phyloP scores from a whole-genome alignment of 1,140 invertebrate species.

The Eriocheir sinensis region DNA sequence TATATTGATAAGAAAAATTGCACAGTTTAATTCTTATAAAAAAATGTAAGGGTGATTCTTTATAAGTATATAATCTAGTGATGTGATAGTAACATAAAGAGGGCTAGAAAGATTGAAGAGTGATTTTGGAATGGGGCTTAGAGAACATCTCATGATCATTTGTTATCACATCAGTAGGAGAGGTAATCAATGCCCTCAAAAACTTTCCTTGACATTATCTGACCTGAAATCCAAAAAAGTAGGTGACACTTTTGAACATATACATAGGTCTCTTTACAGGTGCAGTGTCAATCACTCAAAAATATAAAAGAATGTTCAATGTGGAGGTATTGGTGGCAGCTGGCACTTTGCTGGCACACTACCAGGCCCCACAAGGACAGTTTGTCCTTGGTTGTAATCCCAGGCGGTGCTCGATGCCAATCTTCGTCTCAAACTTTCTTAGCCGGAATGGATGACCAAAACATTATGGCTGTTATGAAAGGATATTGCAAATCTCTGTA shows the following conservation, averaged over 20 bases:
- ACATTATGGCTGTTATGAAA: slow-evolving; percentile 32
- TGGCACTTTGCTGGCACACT: neutral
- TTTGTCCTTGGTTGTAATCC: slow-evolving; percentile 34
- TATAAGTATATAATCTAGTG: neutral
- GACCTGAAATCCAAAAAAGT: slow-evolving; percentile 56
- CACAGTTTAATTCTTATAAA: neutral
- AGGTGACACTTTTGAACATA: slow-evolving; percentile 58
- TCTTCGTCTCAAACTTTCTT: slow-evolving; percentile 62
- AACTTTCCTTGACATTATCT: slow-evolving; percentile 40
- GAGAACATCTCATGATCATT: neutral
- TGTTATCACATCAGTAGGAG: neutral
- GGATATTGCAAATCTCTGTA: neutral
- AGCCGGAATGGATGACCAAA: slow-evolving; percentile 58
- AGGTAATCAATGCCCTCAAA: slow-evolving; percentile 51
- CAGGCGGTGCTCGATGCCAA: slow-evolving; percentile 66
- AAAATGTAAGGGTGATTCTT: neutral
- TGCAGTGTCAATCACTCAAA: slow-evolving; percentile 7
- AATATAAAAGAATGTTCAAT: neutral
- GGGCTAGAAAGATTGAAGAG: neutral
- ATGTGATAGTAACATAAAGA: neutral
- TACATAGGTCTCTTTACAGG: slow-evolving; percentile 62
- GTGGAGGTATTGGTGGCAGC: neutral
- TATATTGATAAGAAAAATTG: neutral
- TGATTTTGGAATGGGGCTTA: neutral
- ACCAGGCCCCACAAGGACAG: slow-evolving; percentile 15